phyloP scores from a whole-genome alignment of 2,113 vertebrate species.

The Pandion haliaetus region DNA sequence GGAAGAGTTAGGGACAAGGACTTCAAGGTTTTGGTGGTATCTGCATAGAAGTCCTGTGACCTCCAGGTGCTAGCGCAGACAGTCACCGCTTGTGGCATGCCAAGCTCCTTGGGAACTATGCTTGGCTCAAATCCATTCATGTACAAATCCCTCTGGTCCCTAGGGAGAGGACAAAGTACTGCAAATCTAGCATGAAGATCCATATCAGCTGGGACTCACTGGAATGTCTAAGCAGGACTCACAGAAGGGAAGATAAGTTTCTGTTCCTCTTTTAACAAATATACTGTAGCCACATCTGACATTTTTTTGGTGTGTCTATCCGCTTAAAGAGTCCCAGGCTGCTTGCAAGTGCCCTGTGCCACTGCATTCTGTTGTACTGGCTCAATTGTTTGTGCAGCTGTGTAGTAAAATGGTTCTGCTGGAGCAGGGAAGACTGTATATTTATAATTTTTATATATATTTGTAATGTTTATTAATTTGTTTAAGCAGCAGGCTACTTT shows the following conservation, averaged over 20 bases:
- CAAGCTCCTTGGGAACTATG: not conserved
- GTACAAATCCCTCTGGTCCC: not conserved
- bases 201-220: not conserved
- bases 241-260: not conserved
- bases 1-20: not conserved
- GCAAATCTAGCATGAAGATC: not conserved
- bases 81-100: not conserved
- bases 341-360: not conserved
- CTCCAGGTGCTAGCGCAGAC: not conserved
- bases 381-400: slow-evolving; percentile 21
- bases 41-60: not conserved
- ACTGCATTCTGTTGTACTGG: not conserved
- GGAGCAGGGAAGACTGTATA: not conserved
- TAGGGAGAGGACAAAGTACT: not conserved
- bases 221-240: not conserved
- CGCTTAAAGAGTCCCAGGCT: not conserved
- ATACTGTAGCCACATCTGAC: not conserved
- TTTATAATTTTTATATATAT: not conserved
- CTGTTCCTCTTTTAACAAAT: not conserved
- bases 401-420: not conserved
- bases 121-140: not conserved
- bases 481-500: not conserved
- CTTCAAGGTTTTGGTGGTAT: not conserved
- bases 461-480: not conserved
- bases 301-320: not conserved